Base-by-base conservation (phyloP, 35 echinoderm and acorn worm species). In the Chiridota heheva region DNA sequence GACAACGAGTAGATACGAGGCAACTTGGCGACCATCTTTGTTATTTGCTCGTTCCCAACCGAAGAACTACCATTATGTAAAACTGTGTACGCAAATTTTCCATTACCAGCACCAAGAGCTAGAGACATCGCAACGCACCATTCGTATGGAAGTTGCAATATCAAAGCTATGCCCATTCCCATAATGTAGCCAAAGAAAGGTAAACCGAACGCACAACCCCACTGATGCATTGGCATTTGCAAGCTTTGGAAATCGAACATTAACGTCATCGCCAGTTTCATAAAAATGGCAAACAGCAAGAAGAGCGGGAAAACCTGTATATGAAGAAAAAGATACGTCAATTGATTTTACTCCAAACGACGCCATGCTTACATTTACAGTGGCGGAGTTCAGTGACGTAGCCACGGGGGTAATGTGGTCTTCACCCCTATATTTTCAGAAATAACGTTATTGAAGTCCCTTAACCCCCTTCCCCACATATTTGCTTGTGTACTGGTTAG, bases 71-170 rank as follows among this genome's bases (percentile, higher is more conserved):
- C n/a, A n/a, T n/a, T n/a, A n/a, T n/a, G n/a, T n/a, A n/a, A n/a
- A n/a, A 72, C 6, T 27, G 40, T 28, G 13, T 41, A 28, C 15
- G 49, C 69, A 22, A 85, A 58, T 22, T 40, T 68, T 35, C 85
- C 56, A 42, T 87, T 87, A 29, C 73, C 53, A 1, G 64, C 55
- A 41, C 85, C 85, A 5, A 87, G 65, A 27, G 85, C 85, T 12
- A 87, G 60, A 8, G 85, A 87, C 20, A 87, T 63, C 1, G 85
- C 85, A 35, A 77, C 76, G 61, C 85, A 87, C 39, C 56, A 66
- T 47, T 87, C 74, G 74, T 69, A 87, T 5, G 85, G 60, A 16
- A 87, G 33, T 4, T 62, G 41, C 7, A 87, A 39, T 2, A 80
- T 16, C 18, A 67, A 56, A 7, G 85, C 75, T 3, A 60, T 66